Evolutionary conservation across 2,113 vertebrate genomes (phyloP), one percentile per base, ranked within the genome.

Genomic region (Henicopernis longicauda): DNA sequence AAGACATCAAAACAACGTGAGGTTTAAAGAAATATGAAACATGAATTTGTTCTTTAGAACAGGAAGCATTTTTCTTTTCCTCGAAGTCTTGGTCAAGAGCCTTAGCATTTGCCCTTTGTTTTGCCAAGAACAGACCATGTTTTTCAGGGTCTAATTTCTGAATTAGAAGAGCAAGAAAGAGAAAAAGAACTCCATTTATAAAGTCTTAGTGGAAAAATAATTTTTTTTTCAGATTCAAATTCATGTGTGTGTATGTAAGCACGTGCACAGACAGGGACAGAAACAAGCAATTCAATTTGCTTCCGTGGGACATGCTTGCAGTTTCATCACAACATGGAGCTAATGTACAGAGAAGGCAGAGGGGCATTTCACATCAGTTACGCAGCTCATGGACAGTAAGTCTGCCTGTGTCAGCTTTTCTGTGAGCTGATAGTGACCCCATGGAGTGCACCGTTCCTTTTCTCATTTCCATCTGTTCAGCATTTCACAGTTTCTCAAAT

Each of bases 381-480:
- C 3, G 0, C 38, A 47, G 52, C 72, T 93, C 65, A 3, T 11
- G 49, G 62, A 34, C 63, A 20, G 11, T 47, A 27, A 22, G 12
- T 47, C 23, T 58, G 57, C n/a, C 45, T 78, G 27, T 45, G 38
- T 84, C 62, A 83, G 71, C 40, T 89, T 86, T 82, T 79, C 86
- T 82, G 49, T 71, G 93, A 93, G 80, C 69, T 61, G 59, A 27
- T 50, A 59, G 86, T 95, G 80, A 93, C 87, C 73, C 66, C 40
- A 29, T 65, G 74, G 74, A 82, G 78, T 38, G 54, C 63, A 32
- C 55, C 6, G 3, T 91, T 94, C n/a, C 42, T 89, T 58, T 93
- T 76, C 74, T 88, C 32, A 14, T 95, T 93, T 90, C 84, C 66
- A 80, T 94, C 86, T 91, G 81, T 93, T 95, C 67, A 54, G 49